A percentile compares a stretch with the other conserved stretches of the same genome.
phyloP scores from a whole-genome alignment of 2,888 invertebrate genomes.

The Norana najaformis region DNA sequence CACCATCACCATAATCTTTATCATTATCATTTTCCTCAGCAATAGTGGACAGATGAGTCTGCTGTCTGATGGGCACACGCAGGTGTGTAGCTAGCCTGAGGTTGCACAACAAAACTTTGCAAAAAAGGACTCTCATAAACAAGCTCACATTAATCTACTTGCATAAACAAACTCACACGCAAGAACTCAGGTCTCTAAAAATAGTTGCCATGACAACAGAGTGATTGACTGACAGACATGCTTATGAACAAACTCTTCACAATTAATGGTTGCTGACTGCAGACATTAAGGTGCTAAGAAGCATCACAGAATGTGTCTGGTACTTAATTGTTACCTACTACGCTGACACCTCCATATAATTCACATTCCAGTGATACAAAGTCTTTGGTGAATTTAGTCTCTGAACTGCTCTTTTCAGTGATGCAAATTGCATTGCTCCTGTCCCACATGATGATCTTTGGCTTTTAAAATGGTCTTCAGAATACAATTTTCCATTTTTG shows the following conservation, averaged over 20 bases:
- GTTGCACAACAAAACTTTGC: not conserved
- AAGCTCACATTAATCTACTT: not conserved
- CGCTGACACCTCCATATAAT: not conserved
- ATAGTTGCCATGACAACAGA: not conserved
- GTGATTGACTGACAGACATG: not conserved
- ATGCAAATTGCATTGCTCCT: too few species aligned
- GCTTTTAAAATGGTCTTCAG: too few species aligned
- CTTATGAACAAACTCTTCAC: not conserved
- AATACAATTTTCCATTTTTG: too few species aligned
- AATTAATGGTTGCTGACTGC: not conserved
- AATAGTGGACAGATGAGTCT: not conserved
- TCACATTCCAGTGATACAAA: not conserved
- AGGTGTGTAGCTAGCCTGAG: not conserved
- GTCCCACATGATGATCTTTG: too few species aligned
- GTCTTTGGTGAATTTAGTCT: too few species aligned
- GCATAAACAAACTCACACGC: not conserved
- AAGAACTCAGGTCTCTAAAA: not conserved
- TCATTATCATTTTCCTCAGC: not conserved
- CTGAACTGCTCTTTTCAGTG: too few species aligned
- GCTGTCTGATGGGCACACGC: not conserved
- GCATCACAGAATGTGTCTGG: not conserved
- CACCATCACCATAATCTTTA: too few species aligned
- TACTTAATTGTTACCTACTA: not conserved
- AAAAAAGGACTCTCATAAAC: not conserved
- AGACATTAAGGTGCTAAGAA: not conserved